These are phyloP conservation scores for Poecilobothrus nobilitatus DNA, from an alignment of 2,888 invertebrate species.

Conservation along the genomic window DNA sequence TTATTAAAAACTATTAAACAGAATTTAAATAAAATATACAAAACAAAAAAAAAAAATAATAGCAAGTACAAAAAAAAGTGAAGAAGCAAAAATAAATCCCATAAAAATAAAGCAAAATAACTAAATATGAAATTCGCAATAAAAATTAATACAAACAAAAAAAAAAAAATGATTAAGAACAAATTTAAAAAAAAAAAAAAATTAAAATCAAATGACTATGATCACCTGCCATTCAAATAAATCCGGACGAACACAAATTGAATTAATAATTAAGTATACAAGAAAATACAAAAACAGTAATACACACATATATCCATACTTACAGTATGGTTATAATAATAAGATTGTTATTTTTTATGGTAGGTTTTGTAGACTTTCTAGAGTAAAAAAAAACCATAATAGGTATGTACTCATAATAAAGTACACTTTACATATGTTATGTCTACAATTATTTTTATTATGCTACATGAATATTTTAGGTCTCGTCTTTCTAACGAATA, in stretches of 20 bases:
- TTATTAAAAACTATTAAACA: background rate
- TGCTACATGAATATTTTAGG: no score
- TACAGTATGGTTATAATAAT: no score
- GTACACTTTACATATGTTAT: no score
- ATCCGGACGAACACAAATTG: conserved; percentile 6
- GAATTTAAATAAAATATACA: background rate
- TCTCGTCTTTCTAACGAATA: no score
- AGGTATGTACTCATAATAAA: no score
- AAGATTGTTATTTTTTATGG: no score
- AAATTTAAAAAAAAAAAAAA: background rate
- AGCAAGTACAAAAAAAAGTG: background rate
- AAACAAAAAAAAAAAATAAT: no score
- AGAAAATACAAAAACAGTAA: background rate
- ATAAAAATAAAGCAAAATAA: background rate
- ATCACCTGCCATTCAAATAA: conserved; percentile 6
- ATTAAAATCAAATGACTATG: background rate
- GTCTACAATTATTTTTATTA: no score
- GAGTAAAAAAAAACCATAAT: no score
- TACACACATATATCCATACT: no score
- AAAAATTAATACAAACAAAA: background rate
- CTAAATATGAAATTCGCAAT: conserved; percentile 3
- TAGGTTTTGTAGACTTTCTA: no score
- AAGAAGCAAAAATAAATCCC: background rate
- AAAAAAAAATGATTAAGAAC: background rate
- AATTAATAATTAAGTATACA: background rate